These are phyloP conservation scores for Chlorocebus sabaeus DNA, from an alignment of 2,113 vertebrate species.

Conservation along the genomic window DNA sequence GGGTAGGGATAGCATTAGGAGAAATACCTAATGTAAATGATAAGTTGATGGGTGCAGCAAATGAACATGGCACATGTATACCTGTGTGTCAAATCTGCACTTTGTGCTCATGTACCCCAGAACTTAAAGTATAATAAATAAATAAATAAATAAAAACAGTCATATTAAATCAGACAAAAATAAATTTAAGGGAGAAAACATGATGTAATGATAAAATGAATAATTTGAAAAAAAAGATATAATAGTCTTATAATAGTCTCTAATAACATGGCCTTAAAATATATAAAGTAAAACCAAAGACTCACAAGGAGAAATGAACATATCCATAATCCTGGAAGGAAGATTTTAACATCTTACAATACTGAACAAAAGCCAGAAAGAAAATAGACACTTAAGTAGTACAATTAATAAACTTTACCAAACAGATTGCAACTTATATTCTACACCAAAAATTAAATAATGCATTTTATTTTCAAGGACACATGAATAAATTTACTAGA, in stretches of 20 bases:
- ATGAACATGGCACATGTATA: too few species aligned
- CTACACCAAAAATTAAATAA: conserved; percentile 12
- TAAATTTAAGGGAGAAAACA: neutral
- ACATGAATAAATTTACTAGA: neutral
- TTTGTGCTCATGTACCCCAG: too few species aligned
- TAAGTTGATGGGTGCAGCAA: too few species aligned
- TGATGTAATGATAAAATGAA: neutral
- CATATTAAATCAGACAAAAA: neutral
- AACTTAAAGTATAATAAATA: too few species aligned
- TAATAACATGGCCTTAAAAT: conserved; percentile 12
- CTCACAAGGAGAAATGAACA: neutral
- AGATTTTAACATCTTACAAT: neutral
- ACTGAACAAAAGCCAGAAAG: neutral
- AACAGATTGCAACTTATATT: neutral
- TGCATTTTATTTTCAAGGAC: neutral
- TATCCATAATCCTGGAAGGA: neutral
- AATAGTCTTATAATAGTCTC: neutral
- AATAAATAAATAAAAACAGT: neutral
- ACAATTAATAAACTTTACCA: neutral
- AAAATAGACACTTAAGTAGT: neutral
- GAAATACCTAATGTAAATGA: too few species aligned
- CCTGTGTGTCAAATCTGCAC: too few species aligned
- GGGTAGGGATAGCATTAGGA: too few species aligned
- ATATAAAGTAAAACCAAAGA: neutral
- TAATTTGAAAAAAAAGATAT: neutral